These are phyloP conservation scores for Sternotherus odoratus DNA, from an alignment of 2,797 vertebrate species.

Conservation along the genomic window DNA sequence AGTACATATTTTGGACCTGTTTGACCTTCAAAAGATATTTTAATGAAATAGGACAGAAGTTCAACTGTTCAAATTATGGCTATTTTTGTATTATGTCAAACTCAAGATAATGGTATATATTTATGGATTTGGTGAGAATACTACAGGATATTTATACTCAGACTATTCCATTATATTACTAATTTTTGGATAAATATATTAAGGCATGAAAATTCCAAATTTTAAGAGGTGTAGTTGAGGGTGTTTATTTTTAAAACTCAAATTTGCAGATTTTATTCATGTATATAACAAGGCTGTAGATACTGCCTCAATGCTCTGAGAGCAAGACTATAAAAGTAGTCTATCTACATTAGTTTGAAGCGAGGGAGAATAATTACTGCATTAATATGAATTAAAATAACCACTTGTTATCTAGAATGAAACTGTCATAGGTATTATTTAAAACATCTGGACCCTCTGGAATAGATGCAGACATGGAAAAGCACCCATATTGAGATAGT, in stretches of 20 bases:
- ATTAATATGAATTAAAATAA: not conserved
- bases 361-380: not conserved
- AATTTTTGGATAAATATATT: not conserved
- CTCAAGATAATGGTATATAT: not conserved
- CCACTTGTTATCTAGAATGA: not conserved
- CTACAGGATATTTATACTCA: not conserved
- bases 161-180: not conserved
- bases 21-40: slow-evolving; percentile 79
- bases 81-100: not conserved
- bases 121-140: not conserved
- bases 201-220: not conserved
- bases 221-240: not conserved
- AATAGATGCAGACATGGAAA: not conserved
- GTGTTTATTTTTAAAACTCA: not conserved
- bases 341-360: not conserved
- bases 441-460: not conserved
- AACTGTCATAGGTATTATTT: not conserved
- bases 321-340: not conserved
- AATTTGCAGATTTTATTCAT: not conserved
- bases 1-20: slow-evolving; percentile 79
- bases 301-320: not conserved
- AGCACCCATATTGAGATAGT: rapidly evolving
- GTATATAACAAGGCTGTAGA: not conserved
- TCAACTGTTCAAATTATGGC: not conserved
- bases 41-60: not conserved